Evolutionary conservation across 30 jellyfish, hydroid and myxozoan species (phyloP).

Genomic region (Phacellophora camtschatica): DNA sequence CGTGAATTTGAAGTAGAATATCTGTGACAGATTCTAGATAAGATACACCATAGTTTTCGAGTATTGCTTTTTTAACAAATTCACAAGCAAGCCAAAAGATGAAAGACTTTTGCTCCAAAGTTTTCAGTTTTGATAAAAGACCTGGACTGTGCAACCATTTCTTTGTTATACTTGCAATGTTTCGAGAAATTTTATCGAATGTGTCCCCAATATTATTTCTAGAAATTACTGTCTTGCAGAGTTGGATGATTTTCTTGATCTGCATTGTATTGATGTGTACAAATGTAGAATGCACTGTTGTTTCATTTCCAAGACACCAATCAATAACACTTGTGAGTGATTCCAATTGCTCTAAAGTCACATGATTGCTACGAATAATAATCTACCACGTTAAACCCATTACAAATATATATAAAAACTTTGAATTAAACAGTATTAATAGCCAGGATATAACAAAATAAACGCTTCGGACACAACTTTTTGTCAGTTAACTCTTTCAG

Average conservation of each 20-base stretch:
- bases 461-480: no score
- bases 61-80: neutral
- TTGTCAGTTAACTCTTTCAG: no score
- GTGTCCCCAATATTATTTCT: neutral
- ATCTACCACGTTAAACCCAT: no score
- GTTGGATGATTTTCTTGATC: neutral
- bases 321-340: neutral
- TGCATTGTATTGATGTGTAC: neutral
- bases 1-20: neutral
- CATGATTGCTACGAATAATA: neutral
- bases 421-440: no score
- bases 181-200: neutral
- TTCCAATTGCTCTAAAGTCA: neutral
- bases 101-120: neutral
- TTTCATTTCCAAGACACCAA: neutral
- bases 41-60: neutral
- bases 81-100: neutral
- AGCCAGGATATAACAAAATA: no score
- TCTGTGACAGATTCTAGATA: neutral
- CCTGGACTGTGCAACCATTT: neutral
- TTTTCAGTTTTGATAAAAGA: neutral
- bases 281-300: neutral
- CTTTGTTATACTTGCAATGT: neutral
- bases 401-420: neutral
- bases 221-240: neutral